A percentile compares a stretch with the other conserved stretches of the same genome.
phyloP scores from a whole-genome alignment of 2,888 invertebrate genomes.

The Pachydiplax longipennis region DNA sequence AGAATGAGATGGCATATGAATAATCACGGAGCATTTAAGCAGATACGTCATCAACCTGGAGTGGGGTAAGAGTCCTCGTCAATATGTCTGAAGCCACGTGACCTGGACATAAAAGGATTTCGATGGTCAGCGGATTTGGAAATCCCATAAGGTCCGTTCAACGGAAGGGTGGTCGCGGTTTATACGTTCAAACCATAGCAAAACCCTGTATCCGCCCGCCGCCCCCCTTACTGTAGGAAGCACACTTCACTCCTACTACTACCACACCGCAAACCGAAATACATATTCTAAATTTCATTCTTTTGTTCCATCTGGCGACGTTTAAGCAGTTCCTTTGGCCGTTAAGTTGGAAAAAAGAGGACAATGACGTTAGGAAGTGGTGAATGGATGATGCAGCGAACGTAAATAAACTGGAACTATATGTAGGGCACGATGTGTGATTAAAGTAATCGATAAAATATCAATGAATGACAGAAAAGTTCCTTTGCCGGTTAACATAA shows the following conservation, averaged over 20 bases:
- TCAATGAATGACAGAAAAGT: too few species aligned
- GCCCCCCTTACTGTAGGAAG: neutral
- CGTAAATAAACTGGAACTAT: too few species aligned
- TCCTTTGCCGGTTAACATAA: too few species aligned
- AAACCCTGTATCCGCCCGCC: neutral
- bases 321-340: too few species aligned
- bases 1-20: neutral
- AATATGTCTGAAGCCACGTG: slow-evolving; percentile 32
- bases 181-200: slow-evolving; percentile 21
- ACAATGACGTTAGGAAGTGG: too few species aligned
- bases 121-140: slow-evolving; percentile 39
- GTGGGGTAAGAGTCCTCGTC: neutral
- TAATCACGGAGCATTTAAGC: neutral
- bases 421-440: too few species aligned
- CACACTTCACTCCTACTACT: neutral
- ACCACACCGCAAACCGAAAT: neutral
- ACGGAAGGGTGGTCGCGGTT: neutral
- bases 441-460: too few species aligned
- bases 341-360: too few species aligned
- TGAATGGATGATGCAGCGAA: too few species aligned
- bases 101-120: slow-evolving; percentile 33
- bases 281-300: neutral
- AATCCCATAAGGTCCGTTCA: slow-evolving; percentile 31
- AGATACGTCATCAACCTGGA: neutral
- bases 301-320: neutral